Evolutionary conservation across 2,113 vertebrate genomes (phyloP).

Genomic region (Zosterops lateralis): DNA sequence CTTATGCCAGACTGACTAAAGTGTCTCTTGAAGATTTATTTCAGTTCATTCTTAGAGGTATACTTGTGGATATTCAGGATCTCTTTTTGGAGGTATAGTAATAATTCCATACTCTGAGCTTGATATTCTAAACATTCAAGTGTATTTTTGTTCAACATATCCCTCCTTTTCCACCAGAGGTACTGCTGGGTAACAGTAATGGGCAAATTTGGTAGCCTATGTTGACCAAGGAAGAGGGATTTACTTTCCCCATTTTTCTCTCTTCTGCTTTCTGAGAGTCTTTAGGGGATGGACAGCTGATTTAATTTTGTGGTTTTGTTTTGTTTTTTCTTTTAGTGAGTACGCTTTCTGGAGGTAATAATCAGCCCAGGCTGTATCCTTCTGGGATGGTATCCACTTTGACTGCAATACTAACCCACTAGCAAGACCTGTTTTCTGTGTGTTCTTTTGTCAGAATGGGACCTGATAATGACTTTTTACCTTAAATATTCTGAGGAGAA

Average conservation of each 20-base stretch:
- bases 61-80: not conserved
- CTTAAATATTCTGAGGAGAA: not conserved
- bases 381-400: not conserved
- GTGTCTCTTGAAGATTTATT: not conserved
- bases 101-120: not conserved
- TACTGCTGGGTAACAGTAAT: not conserved
- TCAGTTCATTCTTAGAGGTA: not conserved
- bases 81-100: not conserved
- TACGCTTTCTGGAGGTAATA: not conserved
- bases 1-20: not conserved
- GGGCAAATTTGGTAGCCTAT: not conserved
- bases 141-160: not conserved
- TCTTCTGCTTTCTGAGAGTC: not conserved
- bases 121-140: not conserved
- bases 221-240: not conserved
- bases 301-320: not conserved
- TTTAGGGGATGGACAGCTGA: not conserved
- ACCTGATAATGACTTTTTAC: not conserved
- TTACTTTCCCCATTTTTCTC: not conserved
- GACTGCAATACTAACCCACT: not conserved
- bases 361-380: not conserved
- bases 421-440: not conserved
- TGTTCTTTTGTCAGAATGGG: not conserved
- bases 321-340: not conserved
- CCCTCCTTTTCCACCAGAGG: rapidly evolving